Conservation (phyloP, 2,888 invertebrate genomes). For the Brachynemurus nebulosus region DNA sequence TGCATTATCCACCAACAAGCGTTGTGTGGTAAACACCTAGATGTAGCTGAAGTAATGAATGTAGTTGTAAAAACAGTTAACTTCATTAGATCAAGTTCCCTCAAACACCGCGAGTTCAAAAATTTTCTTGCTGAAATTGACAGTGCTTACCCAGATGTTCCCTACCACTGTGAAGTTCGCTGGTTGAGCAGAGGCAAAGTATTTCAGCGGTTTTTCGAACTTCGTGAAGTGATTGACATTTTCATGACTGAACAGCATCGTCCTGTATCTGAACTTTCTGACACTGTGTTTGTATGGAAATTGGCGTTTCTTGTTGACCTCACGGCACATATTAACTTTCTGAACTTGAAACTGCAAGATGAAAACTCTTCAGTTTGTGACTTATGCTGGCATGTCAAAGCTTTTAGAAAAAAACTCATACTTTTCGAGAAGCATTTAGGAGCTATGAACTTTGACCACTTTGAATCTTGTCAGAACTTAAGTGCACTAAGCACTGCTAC, state of each 20-base stretch:
- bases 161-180: conserved; percentile 4
- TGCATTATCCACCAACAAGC: conserved; percentile 10
- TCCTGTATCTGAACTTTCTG: conserved; percentile 7
- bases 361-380: too few relatives aligned
- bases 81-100: conserved; percentile 9
- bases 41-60: conserved; percentile 10
- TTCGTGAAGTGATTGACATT: conserved; percentile 7
- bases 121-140: conserved; percentile 3
- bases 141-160: background rate
- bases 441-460: too few relatives aligned
- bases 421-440: too few relatives aligned
- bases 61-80: conserved; percentile 11
- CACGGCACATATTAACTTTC: conserved; percentile 7
- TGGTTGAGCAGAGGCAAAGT: conserved; percentile 7
- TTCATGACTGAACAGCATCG: conserved; percentile 8
- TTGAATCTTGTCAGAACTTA: too few relatives aligned
- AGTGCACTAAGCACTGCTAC: too few relatives aligned
- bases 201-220: conserved; percentile 6
- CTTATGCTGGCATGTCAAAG: too few relatives aligned
- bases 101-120: conserved; percentile 7
- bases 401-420: too few relatives aligned
- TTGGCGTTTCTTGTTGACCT: conserved; percentile 9
- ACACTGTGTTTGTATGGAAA: conserved; percentile 9
- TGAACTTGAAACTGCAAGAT: conserved; percentile 6
- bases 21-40: conserved; percentile 9